phyloP scores from a whole-genome alignment of 2,113 vertebrate genomes.

The Vimba vimba region DNA sequence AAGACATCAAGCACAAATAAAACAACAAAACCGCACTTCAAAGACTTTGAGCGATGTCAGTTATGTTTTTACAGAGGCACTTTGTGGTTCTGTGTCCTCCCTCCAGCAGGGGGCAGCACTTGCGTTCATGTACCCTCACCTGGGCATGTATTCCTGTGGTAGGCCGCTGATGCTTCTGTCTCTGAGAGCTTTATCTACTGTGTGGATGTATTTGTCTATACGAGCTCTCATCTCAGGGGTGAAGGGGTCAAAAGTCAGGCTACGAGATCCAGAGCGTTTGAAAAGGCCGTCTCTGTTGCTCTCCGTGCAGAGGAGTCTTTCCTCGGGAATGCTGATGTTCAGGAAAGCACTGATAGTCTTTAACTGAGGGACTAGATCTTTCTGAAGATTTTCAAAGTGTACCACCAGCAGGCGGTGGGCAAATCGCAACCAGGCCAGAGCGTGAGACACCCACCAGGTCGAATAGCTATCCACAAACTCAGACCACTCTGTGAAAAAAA shows the following conservation, averaged over 20 bases:
- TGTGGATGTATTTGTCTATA: slow-evolving; percentile 83
- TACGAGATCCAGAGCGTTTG: slow-evolving; percentile 85
- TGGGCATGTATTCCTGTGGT: slow-evolving; percentile 87
- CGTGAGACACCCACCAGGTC: slow-evolving; percentile 95
- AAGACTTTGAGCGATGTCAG: slow-evolving; percentile 13
- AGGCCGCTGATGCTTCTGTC: slow-evolving; percentile 86
- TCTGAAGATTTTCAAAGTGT: slow-evolving; percentile 91
- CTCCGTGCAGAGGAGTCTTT: slow-evolving; percentile 91
- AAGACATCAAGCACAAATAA: background rate
- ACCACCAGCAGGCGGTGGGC: slow-evolving; percentile 87
- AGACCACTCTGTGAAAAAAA: slow-evolving; percentile 78
- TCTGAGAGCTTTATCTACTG: slow-evolving; percentile 83
- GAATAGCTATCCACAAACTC: slow-evolving; percentile 94
- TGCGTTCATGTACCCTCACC: slow-evolving; percentile 75
- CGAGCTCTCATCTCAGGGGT: slow-evolving; percentile 83
- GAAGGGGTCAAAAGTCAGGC: slow-evolving; percentile 88
- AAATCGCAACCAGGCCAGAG: slow-evolving; percentile 91
- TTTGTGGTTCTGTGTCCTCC: slow-evolving; percentile 6
- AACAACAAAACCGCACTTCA: background rate
- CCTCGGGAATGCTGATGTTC: slow-evolving; percentile 78
- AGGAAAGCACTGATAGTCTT: slow-evolving; percentile 85
- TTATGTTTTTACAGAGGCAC: slow-evolving; percentile 39
- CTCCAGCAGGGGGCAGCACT: slow-evolving; percentile 7
- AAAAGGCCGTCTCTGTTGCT: slow-evolving; percentile 94
- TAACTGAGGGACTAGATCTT: slow-evolving; percentile 84